These are phyloP conservation scores for Marmota monax DNA, from an alignment of 2,113 vertebrate genomes.

Conservation along the genomic window DNA sequence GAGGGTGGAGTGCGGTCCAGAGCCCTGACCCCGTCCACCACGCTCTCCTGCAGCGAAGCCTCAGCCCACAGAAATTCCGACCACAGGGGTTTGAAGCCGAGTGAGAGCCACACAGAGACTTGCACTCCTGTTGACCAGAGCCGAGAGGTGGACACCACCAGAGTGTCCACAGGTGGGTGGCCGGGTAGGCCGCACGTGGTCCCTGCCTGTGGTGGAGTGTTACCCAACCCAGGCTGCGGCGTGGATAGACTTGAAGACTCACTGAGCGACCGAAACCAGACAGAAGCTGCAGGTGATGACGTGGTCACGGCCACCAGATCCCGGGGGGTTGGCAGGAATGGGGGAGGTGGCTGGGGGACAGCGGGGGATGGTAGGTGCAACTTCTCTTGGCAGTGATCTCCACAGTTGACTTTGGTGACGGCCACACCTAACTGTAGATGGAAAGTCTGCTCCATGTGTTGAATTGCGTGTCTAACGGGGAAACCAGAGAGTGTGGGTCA, in stretches of 20 bases:
- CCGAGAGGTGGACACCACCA: neutral
- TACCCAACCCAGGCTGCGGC: fast-evolving
- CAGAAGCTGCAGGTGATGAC: no score
- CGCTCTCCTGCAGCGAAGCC: no score
- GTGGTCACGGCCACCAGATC: no score
- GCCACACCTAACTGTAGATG: neutral
- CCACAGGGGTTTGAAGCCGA: no score
- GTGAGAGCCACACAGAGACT: neutral
- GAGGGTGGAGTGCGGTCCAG: neutral
- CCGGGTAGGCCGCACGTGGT: fast-evolving
- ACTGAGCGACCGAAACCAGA: neutral
- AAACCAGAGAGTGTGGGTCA: neutral
- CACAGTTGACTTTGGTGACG: neutral
- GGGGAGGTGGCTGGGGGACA: fast-evolving
- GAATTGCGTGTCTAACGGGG: no score
- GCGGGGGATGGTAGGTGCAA: no score
- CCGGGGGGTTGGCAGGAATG: neutral
- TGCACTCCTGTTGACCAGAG: fast-evolving
- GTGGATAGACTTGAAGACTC: fast-evolving
- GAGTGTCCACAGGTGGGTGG: fast-evolving
- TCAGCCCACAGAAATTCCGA: no score
- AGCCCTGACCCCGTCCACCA: neutral
- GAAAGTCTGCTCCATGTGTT: no score
- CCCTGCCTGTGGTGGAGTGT: no score
- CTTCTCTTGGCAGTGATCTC: neutral